Evolutionary conservation across 2,113 vertebrate genomes (phyloP).

Genomic region (Daubentonia madagascariensis): DNA sequence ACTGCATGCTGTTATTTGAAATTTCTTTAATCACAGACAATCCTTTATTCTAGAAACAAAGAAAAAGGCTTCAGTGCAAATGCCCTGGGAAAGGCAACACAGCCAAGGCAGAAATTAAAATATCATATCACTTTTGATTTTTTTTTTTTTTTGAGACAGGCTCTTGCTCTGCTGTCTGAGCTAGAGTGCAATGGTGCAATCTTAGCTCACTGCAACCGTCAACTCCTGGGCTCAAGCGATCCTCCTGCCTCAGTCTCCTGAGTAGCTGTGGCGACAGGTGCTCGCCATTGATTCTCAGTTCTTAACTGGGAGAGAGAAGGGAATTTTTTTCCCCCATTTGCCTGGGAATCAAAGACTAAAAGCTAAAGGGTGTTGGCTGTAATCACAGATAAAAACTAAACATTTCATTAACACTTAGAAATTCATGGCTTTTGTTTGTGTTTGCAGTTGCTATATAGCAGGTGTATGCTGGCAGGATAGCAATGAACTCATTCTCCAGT

Average conservation of each 20-base stretch:
- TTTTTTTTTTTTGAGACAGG: too few species aligned
- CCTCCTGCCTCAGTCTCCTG: too few species aligned
- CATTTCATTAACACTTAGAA: neutral
- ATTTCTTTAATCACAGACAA: neutral
- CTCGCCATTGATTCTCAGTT: neutral
- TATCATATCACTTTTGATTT: neutral
- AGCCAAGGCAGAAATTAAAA: neutral
- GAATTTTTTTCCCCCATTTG: conserved; percentile 6
- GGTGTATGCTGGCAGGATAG: neutral
- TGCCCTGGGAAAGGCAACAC: neutral
- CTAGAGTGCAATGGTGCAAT: too few species aligned
- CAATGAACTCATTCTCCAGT: neutral
- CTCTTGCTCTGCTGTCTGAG: too few species aligned
- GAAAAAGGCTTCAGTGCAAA: neutral
- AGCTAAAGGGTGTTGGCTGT: neutral
- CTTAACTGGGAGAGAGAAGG: conserved; percentile 30
- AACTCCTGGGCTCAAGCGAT: too few species aligned
- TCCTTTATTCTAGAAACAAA: neutral
- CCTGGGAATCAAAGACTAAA: conserved; percentile 16
- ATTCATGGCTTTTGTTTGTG: neutral
- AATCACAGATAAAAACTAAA: neutral
- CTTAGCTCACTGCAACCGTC: too few species aligned
- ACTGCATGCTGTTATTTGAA: neutral
- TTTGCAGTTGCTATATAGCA: neutral
- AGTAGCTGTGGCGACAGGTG: too few species aligned